Evolutionary conservation across 2,797 vertebrate species (phyloP), one percentile per base, ranked within the genome.

Genomic region (Rhabdomys pumilio): DNA sequence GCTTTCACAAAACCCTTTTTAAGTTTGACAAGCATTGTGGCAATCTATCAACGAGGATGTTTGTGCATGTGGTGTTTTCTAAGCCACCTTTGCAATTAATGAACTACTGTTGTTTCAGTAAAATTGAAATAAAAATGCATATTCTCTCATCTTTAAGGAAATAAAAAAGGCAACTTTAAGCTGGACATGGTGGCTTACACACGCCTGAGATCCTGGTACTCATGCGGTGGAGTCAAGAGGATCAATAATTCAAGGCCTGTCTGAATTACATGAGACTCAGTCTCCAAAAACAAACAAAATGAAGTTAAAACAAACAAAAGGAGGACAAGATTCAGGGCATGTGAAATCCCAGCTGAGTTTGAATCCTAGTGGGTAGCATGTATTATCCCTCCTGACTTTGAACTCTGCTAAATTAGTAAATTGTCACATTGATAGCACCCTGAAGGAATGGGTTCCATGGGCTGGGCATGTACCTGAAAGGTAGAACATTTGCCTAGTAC

Each of bases 61-160:
- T 57, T 91, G 63, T 88, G 77, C 55, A 61, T 90, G 94, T 94
- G 89, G 29, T 92, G 13, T 69, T 63, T 96, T 97, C 96, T 94
- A 95, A 97, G 67, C 77, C 44, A 55, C 6, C 0, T 86, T 91
- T 89, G 38, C 88, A 84, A 67, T 97, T 96, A 96, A 96, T 97
- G 90, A 97, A 97, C 95, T 92, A 65, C 93, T 26, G 97, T 97
- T 96, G 61, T 93, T 98, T 96, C 86, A 93, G 73, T 91, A 96
- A 97, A 97, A 97, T 96, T 44, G 97, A 98, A 93, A 97, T 55
- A 97, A 97, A 65, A 96, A 81, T 82, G 26, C 34, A 2, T 77
- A 88, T 91, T 81, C 24, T 83, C 57, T 0, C 0, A 95, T 79
- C 72, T 93, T 90, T 72, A 93, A 83, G 69, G 69, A 50, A 59